Percentiles rank a stretch among this genome's conserved stretches.
phyloP scores from a whole-genome alignment of 2,888 invertebrate species.

The Spisula subtruncata region DNA sequence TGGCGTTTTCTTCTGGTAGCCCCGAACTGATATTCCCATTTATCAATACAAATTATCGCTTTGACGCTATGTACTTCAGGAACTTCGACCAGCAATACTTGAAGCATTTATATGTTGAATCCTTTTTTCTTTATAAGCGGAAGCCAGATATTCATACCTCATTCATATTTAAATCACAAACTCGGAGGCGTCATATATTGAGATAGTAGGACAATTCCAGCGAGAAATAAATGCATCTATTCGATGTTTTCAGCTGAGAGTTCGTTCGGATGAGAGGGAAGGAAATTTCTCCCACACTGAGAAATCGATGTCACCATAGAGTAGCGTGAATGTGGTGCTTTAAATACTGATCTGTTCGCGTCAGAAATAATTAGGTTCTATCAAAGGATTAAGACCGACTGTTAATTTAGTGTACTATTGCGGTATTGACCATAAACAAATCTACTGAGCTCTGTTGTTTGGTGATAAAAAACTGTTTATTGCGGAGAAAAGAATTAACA shows the following conservation, averaged over 20 bases:
- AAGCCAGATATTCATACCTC: background rate
- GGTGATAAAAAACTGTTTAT: background rate
- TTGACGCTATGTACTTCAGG: too few species aligned
- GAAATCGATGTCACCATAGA: constrained; percentile 15
- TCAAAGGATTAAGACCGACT: background rate
- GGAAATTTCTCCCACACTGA: background rate
- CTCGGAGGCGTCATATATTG: background rate
- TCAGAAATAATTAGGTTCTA: background rate
- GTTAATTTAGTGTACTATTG: background rate
- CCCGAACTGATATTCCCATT: too few species aligned
- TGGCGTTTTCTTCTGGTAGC: too few species aligned
- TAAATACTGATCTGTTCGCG: background rate
- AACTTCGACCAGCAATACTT: too few species aligned
- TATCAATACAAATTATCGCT: too few species aligned
- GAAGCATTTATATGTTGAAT: too few species aligned
- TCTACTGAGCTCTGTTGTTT: background rate
- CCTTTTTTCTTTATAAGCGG: background rate
- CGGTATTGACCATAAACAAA: background rate
- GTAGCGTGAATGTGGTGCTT: background rate
- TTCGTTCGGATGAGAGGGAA: background rate
- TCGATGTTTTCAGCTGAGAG: background rate
- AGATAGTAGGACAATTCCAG: background rate
- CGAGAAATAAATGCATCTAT: background rate
- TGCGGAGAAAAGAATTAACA: background rate
- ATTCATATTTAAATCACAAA: background rate